These are phyloP conservation scores for Oligia fasciuncula DNA, from an alignment of 2,888 invertebrate species.

Conservation along the genomic window DNA sequence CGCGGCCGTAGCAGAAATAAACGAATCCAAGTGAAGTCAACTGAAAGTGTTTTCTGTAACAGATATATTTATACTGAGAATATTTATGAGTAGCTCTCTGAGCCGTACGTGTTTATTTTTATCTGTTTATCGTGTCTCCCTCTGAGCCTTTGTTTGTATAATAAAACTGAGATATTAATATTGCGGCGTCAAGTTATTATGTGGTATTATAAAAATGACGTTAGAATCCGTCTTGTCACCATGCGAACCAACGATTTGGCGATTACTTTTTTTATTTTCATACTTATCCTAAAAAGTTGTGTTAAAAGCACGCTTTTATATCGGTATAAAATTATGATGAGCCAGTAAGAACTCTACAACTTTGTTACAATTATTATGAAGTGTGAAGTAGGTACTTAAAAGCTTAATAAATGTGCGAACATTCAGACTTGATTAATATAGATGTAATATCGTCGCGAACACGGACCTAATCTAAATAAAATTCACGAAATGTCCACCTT, in stretches of 20 bases:
- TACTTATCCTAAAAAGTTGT: background rate
- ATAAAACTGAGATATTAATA: constrained; percentile 44
- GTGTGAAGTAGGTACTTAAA: constrained; percentile 23
- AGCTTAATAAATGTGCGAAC: constrained; percentile 27
- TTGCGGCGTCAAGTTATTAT: constrained; percentile 8
- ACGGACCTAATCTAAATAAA: constrained; percentile 54
- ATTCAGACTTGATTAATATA: constrained; percentile 37
- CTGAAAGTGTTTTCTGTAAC: constrained; percentile 64
- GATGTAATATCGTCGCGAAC: constrained; percentile 39
- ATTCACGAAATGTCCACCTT: constrained; percentile 53
- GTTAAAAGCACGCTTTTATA: constrained; percentile 11
- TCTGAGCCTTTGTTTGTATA: constrained; percentile 54
- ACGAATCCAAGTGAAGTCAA: constrained; percentile 64
- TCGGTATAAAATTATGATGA: constrained; percentile 19
- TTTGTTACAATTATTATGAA: constrained; percentile 23
- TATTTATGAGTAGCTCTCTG: constrained; percentile 56
- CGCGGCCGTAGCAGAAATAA: constrained; percentile 61
- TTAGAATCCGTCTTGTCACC: constrained; percentile 10
- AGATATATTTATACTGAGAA: constrained; percentile 59
- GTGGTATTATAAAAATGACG: constrained; percentile 36
- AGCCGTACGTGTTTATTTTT: constrained; percentile 53
- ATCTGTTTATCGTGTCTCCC: constrained; percentile 48
- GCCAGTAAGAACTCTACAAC: constrained; percentile 7
- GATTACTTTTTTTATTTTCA: constrained; percentile 23
- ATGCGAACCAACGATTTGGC: constrained; percentile 4